Percentiles rank a stretch among this genome's conserved stretches.
These are phyloP conservation scores for Hypselothyrea guttata DNA, from an alignment of 2,888 invertebrate species.

Conservation along the genomic window DNA sequence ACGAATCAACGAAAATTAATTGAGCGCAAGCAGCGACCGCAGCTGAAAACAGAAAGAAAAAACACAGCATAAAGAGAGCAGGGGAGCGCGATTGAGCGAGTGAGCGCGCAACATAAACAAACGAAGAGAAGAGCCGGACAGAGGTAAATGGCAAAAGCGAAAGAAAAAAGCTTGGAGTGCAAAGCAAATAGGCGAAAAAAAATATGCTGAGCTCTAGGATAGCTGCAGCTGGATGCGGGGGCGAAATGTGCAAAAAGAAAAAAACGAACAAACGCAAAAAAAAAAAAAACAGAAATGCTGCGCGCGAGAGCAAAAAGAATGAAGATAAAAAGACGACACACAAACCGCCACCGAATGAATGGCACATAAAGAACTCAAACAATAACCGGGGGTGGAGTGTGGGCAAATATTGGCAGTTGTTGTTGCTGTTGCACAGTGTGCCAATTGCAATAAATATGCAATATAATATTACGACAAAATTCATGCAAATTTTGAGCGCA, in stretches of 20 bases:
- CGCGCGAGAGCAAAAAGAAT: slow-evolving; percentile 55
- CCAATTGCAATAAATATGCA: slow-evolving; percentile 10
- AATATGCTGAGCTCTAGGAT: not conserved
- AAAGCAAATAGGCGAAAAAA: slow-evolving; percentile 54
- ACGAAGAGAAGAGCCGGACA: slow-evolving; percentile 52
- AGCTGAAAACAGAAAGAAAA: slow-evolving; percentile 22
- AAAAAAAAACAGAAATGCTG: slow-evolving; percentile 42
- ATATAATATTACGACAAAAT: too few relatives aligned
- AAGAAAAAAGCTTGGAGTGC: slow-evolving; percentile 30
- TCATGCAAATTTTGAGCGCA: too few relatives aligned
- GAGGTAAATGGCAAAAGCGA: slow-evolving; percentile 40
- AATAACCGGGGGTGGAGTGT: slow-evolving; percentile 34
- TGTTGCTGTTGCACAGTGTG: slow-evolving; percentile 39
- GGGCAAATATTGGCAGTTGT: slow-evolving; percentile 45
- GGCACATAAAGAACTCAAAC: slow-evolving; percentile 64
- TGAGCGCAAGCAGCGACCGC: slow-evolving; percentile 69
- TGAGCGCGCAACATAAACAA: slow-evolving; percentile 73
- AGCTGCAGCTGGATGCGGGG: slow-evolving; percentile 22
- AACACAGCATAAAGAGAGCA: slow-evolving; percentile 40
- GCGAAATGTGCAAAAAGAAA: slow-evolving; percentile 52
- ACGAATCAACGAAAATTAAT: slow-evolving; percentile 76
- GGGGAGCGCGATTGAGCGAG: slow-evolving; percentile 37
- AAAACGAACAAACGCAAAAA: slow-evolving; percentile 28
- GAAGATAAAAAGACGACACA: slow-evolving; percentile 64
- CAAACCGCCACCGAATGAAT: slow-evolving; percentile 71